Base-by-base conservation (phyloP, 1,140 invertebrate species). In the Orius laevigatus region DNA sequence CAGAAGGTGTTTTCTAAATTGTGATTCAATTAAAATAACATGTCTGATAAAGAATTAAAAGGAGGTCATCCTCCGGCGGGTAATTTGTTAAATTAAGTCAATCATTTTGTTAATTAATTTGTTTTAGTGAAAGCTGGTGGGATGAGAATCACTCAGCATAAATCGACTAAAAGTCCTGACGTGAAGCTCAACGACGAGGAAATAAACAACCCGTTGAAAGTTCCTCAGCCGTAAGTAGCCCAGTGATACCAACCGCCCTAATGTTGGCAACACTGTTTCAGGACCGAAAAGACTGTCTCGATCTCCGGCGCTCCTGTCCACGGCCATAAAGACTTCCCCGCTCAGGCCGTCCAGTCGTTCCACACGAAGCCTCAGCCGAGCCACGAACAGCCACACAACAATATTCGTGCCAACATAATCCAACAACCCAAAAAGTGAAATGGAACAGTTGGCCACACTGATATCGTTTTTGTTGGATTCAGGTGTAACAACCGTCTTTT, bases 131-230 rank as follows among this genome's bases (percentile, higher is more conserved):
- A 90, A 71, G 87, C 83, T 52, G 86, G 87, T 15, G 85, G 85
- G 1, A 91, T 90, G 87, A 72, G 88, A 52, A 88, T 92, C 58
- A 87, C 82, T 4, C 86, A 91, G 56, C 81, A 91, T 59, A 90
- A 90, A 64, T 67, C 68, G 5, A 72, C 77, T 2, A 47, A 47
- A 32, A 32, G 46, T 20, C 72, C 72, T 51, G 71, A 76, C 19
- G 58, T 66, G 2, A 79, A 76, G 16, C 19, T 60, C 35, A 48
- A 48, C 12, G 54, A 56, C 46, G 44, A 35, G 10, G 66, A 65
- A 25, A 55, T 50, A 34, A 55, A 66, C 45, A 64, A 63, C 35
- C 40, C 40, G 2, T 42, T 42, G 40, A 42, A 42, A 42, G 10
- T 42, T 11, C 40, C 40, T 15, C 40, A 42, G 16, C 12, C 40